Evolutionary conservation across 1,140 invertebrate species (phyloP).

Genomic region (Trachymyrmex septentrionalis): DNA sequence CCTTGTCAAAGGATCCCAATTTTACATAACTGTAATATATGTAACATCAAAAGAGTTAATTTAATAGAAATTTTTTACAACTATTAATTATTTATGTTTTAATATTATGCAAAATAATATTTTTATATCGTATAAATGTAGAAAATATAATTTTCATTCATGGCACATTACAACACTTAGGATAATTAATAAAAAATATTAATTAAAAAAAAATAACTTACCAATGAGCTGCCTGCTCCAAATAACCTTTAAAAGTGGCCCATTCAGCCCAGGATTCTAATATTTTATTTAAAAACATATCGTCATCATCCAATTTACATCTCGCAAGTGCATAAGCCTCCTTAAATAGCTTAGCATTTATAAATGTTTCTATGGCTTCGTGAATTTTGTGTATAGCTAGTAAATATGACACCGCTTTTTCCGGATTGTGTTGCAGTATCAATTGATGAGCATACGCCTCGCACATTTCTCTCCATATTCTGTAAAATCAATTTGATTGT

Average conservation of each 20-base stretch:
- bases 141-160: conserved; percentile 1
- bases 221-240: conserved; percentile 89
- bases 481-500: conserved; percentile 57
- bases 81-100: conserved; percentile 8
- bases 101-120: conserved; percentile 3
- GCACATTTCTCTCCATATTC: conserved; percentile 88
- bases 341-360: conserved; percentile 86
- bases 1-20: conserved; percentile 77
- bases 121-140: neutral
- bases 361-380: conserved; percentile 88
- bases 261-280: conserved; percentile 87
- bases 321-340: conserved; percentile 89
- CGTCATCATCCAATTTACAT: conserved; percentile 86
- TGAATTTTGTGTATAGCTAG: conserved; percentile 88
- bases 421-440: conserved; percentile 84
- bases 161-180: neutral
- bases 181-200: neutral
- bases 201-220: conserved; percentile 76
- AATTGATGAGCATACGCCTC: conserved; percentile 89
- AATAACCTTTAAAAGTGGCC: conserved; percentile 84
- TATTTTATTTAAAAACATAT: conserved; percentile 86
- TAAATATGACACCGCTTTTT: conserved; percentile 89
- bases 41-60: conserved; percentile 34
- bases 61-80: neutral
- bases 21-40: conserved; percentile 71